These are phyloP conservation scores for Phania funesta DNA, from an alignment of 2,888 invertebrate species.

Conservation along the genomic window DNA sequence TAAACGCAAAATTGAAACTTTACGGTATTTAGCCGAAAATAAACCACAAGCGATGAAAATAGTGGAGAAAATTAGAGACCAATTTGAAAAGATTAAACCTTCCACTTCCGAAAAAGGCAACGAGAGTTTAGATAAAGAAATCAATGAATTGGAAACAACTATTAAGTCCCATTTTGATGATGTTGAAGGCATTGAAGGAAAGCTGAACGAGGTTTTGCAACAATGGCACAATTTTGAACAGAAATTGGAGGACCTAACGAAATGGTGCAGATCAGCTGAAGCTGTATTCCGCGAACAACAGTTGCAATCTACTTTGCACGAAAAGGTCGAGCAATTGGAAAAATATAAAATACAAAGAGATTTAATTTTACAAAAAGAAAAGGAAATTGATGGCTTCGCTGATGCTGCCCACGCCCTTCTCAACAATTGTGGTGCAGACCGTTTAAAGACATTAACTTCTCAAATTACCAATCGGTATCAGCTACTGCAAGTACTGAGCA, in stretches of 20 bases:
- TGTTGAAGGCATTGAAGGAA: conserved; percentile 86
- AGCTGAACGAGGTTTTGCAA: conserved; percentile 87
- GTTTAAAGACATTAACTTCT: conserved; percentile 91
- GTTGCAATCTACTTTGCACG: conserved; percentile 88
- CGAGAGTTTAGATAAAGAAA: conserved; percentile 86
- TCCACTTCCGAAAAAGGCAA: conserved; percentile 91
- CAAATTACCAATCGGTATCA: conserved; percentile 95
- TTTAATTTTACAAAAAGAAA: conserved; percentile 89
- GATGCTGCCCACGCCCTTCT: conserved; percentile 93
- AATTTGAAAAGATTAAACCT: conserved; percentile 85
- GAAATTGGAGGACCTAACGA: conserved; percentile 88
- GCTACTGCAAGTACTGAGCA: conserved; percentile 88
- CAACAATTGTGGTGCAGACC: conserved; percentile 90
- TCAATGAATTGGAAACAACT: conserved; percentile 85
- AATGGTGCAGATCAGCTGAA: conserved; percentile 93
- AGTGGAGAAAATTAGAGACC: conserved; percentile 85
- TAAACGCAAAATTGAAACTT: conserved; percentile 85
- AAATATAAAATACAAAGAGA: conserved; percentile 88
- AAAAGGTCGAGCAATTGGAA: conserved; percentile 89
- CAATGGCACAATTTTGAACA: conserved; percentile 95
- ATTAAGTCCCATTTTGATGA: conserved; percentile 85
- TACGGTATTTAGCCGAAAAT: conserved; percentile 84
- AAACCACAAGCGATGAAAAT: conserved; percentile 85
- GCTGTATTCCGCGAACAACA: conserved; percentile 92
- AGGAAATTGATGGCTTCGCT: conserved; percentile 91